These are phyloP conservation scores for Orchesella cincta DNA, from an alignment of 1,140 invertebrate species.

Conservation along the genomic window DNA sequence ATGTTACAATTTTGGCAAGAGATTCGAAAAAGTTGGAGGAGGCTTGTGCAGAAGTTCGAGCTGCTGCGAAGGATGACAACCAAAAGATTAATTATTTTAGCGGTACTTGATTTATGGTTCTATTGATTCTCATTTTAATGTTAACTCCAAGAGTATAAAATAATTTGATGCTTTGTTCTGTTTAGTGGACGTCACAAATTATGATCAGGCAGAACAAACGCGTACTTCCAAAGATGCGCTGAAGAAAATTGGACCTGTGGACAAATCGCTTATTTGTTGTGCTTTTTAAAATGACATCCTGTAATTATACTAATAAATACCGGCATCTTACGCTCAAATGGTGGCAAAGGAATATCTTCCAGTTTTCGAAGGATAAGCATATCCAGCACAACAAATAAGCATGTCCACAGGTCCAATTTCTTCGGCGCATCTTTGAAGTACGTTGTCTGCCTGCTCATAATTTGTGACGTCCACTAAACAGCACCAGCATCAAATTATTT, in stretches of 20 bases:
- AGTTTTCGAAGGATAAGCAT: conserved; percentile 71
- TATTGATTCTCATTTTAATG: background rate
- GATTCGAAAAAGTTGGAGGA: conserved; percentile 68
- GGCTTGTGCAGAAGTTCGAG: conserved; percentile 64
- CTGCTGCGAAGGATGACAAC: conserved; percentile 54
- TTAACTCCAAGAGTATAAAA: background rate
- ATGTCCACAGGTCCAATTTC: conserved; percentile 77
- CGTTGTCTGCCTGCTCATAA: conserved; percentile 65
- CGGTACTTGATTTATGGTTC: conserved; percentile 47
- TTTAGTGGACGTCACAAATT: conserved; percentile 67
- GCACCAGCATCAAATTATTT: background rate
- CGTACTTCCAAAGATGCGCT: conserved; percentile 65
- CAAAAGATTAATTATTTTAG: conserved; percentile 72
- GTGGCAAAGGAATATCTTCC: conserved; percentile 76
- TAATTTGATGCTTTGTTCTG: background rate
- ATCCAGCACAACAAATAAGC: conserved; percentile 89
- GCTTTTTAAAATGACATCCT: conserved; percentile 64
- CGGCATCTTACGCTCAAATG: too few species aligned
- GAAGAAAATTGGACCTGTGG: conserved; percentile 71
- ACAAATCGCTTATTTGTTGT: conserved; percentile 83
- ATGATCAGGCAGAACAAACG: conserved; percentile 64
- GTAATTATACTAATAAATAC: too few species aligned
- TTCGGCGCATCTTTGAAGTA: conserved; percentile 65
- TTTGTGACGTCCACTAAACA: conserved; percentile 67
- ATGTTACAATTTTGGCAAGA: conserved; percentile 87